Evolutionary conservation across 1,140 invertebrate species (phyloP), one percentile per base, ranked within the genome.

Genomic region (Cheumatopsyche charites): DNA sequence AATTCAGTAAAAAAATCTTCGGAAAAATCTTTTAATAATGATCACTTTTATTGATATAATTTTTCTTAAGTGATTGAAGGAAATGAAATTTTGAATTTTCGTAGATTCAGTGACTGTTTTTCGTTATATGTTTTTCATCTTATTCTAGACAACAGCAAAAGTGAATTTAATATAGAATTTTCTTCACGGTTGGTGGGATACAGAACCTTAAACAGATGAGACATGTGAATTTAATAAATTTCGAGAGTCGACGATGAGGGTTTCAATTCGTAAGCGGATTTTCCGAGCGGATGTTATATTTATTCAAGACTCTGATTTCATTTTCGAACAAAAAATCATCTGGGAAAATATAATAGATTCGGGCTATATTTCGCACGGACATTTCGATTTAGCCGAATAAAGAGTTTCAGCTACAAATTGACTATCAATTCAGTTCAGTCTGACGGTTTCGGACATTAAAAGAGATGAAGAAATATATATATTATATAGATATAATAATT

Each of bases 391-490:
- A 36, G 15, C 15, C 9, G 19, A 0, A 52, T 17, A 52, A 17
- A 52, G 15, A 52, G n/a, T 17, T 17, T 52, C 17, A n/a, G 55
- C 23, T 21, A 58, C 25, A 58, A 58, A 58, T 58, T 26, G 19
- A 58, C 55, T 58, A 58, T 58, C 55, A 58, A 58, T 58, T 58
- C 25, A 1, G 55, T 19, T 58, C 55, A 58, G 21, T 58, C 25
- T 23, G 55, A 58, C 23, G 55, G 23, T 58, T 19, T 12, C 21
- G 55, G 55, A 58, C 55, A 58, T 58, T 58, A 58, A 58, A 13
- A 19, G 55, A 58, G 55, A 19, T 19, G 55, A 58, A 21, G 23
- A 58, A 58, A 26, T 58, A 58, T 58, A 13, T 47, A 47, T 47
- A 58, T 36, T 58, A 58, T 58, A 21, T 58, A n/a, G n/a, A n/a